Base-by-base conservation (phyloP, 2,888 invertebrate genomes). In the Erynnis tages region DNA sequence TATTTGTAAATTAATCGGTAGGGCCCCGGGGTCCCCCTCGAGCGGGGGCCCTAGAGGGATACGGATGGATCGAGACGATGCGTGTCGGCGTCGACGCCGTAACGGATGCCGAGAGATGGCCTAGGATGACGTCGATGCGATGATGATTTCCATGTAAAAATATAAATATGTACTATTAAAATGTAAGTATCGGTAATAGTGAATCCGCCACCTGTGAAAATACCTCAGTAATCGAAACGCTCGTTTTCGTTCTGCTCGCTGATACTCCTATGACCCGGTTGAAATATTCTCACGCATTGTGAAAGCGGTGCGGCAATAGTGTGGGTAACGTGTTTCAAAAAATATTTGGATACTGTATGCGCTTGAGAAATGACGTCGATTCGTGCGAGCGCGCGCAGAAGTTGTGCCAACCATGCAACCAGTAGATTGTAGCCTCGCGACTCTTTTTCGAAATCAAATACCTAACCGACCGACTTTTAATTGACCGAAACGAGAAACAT, bases 1-100 rank as follows among this genome's bases (percentile, higher is more conserved):
- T 83, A 86, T 90, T 90, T 90, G 88, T 90, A 90, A 84, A 88
- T 87, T 89, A 84, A 83, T 86, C 85, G 75, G 89, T 88, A 88
- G 85, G 78, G 74, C 63, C 23, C 83, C 69, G 67, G 67, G 70
- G 67, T 66, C 79, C 72, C 76, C 70, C 65, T 71, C 75, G 72
- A 66, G 74, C 77, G 76, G 76, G 79, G 75, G 76, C 74, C 74
- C 76, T 76, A 76, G 80, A 25, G 34, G 79, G 78, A 83, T n/a
- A 85, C 70, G 81, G 82, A 87, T 87, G 87, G 87, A 87, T 85
- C 69, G 79, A 82, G 71, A 78, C 78, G 82, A 79, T 78, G 73
- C 78, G 73, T 80, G 77, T 79, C 78, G 77, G 73, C 80, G 83
- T 85, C 83, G 79, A 80, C 78, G 79, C 77, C 79, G 82, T 84